phyloP scores from a whole-genome alignment of 2,113 vertebrate genomes.

The Esox niger region DNA sequence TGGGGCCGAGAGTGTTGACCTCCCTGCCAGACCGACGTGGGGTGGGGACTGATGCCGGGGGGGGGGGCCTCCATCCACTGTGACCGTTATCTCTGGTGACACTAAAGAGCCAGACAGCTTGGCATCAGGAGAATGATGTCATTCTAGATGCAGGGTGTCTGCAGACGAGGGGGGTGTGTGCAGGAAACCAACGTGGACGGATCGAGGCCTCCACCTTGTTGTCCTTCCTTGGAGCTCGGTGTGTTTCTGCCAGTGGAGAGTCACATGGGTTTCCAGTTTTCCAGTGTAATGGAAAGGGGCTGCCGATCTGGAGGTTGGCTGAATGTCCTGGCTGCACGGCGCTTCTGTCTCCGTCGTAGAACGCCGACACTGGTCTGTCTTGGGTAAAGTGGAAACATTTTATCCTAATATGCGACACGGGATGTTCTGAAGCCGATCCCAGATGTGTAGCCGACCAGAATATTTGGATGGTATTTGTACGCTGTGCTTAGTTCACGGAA shows the following conservation, averaged over 20 bases:
- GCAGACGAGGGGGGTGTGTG: not conserved
- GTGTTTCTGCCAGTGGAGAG: slow-evolving; percentile 13
- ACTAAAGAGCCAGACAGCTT: slow-evolving; percentile 19
- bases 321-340: no score
- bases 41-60: not conserved
- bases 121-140: slow-evolving; percentile 22
- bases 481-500: no score
- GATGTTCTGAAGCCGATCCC: no score
- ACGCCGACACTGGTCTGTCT: no score
- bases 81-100: slow-evolving; percentile 15
- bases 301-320: not conserved
- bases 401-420: not conserved
- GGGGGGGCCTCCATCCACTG: not conserved
- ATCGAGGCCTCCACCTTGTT: slow-evolving; percentile 2
- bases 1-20: not conserved
- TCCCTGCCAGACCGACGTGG: not conserved
- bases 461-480: no score
- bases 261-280: no score
- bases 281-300: not conserved
- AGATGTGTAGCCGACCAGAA: no score
- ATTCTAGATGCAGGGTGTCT: slow-evolving; percentile 18
- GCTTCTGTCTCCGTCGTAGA: no score
- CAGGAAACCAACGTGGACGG: not conserved
- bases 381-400: not conserved
- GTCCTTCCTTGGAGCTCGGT: not conserved